Evolutionary conservation across 2,888 invertebrate genomes (phyloP).

Genomic region (Tetranychus piercei): DNA sequence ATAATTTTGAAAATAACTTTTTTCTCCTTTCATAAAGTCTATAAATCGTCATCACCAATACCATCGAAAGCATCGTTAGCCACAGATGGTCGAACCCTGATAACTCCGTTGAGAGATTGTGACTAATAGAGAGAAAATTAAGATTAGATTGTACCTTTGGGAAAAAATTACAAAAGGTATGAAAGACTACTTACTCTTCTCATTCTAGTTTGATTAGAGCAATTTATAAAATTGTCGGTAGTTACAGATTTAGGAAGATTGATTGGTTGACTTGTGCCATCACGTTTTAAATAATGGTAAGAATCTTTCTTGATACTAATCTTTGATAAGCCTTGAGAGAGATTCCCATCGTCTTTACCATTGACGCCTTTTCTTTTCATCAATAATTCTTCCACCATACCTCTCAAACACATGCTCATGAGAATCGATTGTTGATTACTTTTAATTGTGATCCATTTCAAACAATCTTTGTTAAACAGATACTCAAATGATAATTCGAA

Average conservation of each 20-base stretch:
- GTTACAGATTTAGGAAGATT: constrained; percentile 27
- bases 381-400: constrained; percentile 76
- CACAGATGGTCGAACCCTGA: constrained; percentile 33
- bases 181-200: background rate
- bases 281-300: constrained; percentile 41
- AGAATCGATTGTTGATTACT: constrained; percentile 74
- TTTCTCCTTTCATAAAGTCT: background rate
- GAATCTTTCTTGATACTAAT: background rate
- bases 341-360: constrained; percentile 18
- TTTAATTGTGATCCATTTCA: constrained; percentile 79
- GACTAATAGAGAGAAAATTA: constrained; percentile 4
- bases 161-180: background rate
- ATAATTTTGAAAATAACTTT: too few species aligned
- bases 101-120: constrained; percentile 16
- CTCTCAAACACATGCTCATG: constrained; percentile 79
- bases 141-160: background rate
- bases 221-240: constrained; percentile 21
- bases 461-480: constrained; percentile 67
- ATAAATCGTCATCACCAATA: constrained; percentile 74
- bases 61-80: constrained; percentile 86
- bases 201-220: background rate
- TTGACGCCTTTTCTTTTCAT: constrained; percentile 34
- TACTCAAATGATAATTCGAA: constrained; percentile 86
- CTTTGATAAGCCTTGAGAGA: background rate
- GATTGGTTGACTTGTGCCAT: constrained; percentile 42